phyloP scores from a whole-genome alignment of 1,140 invertebrate genomes.

The Hypothenemus hampei region DNA sequence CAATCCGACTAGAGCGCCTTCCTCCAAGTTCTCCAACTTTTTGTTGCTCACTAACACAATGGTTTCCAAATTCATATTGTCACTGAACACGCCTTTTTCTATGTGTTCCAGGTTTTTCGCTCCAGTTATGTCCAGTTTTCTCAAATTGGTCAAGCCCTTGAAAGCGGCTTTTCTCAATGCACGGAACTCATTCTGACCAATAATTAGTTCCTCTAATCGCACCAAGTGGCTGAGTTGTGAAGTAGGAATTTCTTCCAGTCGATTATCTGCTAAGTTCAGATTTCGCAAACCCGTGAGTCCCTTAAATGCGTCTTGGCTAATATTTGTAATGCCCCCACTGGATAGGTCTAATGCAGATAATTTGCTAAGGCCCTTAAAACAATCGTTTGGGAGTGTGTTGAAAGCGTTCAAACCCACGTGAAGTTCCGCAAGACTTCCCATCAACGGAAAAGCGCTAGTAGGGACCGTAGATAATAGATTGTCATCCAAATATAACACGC shows the following conservation, averaged over 20 bases:
- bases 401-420: conserved; percentile 81
- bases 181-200: conserved; percentile 78
- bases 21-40: conserved; percentile 62
- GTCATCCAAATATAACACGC: conserved; percentile 77
- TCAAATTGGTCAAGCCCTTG: conserved; percentile 67
- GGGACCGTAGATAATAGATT: conserved; percentile 75
- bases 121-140: conserved; percentile 70
- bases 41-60: conserved; percentile 73
- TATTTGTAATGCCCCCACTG: conserved; percentile 70
- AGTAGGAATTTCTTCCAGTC: conserved; percentile 68
- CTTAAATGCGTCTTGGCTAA: conserved; percentile 68
- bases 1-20: conserved; percentile 68
- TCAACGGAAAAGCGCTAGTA: conserved; percentile 61
- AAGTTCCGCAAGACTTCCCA: conserved; percentile 73
- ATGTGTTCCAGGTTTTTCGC: conserved; percentile 64
- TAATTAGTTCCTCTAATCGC: conserved; percentile 70
- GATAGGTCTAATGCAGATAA: conserved; percentile 73
- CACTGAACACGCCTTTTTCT: conserved; percentile 68
- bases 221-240: conserved; percentile 63
- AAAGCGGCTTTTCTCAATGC: conserved; percentile 66
- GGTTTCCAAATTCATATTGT: conserved; percentile 75
- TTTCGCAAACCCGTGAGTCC: conserved; percentile 67
- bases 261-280: conserved; percentile 75
- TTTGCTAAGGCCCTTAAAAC: conserved; percentile 68
- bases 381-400: conserved; percentile 63